Evolutionary conservation across 2,113 vertebrate genomes (phyloP).

Genomic region (Melanostigma gelatinosum): DNA sequence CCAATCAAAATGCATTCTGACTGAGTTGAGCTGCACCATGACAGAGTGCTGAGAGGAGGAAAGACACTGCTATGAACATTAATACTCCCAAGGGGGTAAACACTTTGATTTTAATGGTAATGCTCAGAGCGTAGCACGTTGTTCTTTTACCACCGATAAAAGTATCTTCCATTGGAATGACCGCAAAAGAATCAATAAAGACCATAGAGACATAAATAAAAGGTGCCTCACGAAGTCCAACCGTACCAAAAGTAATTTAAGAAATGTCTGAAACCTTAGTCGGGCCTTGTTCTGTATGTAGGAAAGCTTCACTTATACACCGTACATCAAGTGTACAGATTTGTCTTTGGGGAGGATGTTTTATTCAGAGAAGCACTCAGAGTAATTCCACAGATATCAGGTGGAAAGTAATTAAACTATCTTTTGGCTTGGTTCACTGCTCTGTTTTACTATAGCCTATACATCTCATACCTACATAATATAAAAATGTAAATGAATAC

Average conservation of each 20-base stretch:
- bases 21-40: no score
- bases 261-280: background rate
- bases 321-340: background rate
- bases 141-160: background rate
- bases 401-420: background rate
- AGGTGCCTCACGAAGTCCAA: background rate
- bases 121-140: background rate
- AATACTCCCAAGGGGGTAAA: conserved; percentile 21
- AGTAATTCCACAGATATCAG: background rate
- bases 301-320: background rate
- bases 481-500: background rate
- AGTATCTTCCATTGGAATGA: background rate
- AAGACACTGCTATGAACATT: no score
- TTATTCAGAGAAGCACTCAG: background rate
- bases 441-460: background rate
- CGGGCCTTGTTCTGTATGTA: background rate
- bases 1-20: no score
- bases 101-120: conserved; percentile 33
- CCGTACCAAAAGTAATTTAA: background rate
- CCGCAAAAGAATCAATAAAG: background rate
- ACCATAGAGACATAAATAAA: background rate
- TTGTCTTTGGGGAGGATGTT: background rate
- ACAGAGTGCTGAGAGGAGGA: no score
- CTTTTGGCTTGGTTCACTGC: background rate
- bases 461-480: background rate